Evolutionary conservation across 2,113 vertebrate genomes (phyloP).

Genomic region (Smithornis capensis): DNA sequence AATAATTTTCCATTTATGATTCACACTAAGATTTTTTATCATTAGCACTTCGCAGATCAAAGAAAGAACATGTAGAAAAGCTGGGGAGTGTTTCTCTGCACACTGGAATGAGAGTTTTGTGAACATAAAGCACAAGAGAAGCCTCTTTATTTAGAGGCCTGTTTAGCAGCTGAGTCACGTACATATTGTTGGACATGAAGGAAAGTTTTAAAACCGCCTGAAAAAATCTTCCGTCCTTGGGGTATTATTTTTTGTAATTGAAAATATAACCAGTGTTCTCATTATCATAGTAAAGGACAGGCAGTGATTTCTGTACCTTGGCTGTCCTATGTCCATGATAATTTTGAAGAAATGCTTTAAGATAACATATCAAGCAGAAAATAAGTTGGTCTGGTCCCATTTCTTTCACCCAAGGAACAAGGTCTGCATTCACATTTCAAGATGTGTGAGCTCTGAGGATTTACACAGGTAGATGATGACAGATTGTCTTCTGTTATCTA

Average conservation of each 20-base stretch:
- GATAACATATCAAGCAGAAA: background rate
- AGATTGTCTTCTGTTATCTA: background rate
- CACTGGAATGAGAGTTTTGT: constrained; percentile 41
- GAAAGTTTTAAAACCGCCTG: constrained; percentile 41
- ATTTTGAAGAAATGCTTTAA: background rate
- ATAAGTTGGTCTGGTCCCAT: background rate
- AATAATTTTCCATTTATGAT: constrained; percentile 33
- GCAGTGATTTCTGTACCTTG: background rate
- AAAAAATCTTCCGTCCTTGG: background rate
- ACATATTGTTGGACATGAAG: constrained; percentile 36
- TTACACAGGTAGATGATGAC: background rate
- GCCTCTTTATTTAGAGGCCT: constrained; percentile 63
- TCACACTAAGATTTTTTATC: background rate
- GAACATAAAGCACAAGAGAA: constrained; percentile 55
- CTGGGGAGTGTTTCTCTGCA: constrained; percentile 44
- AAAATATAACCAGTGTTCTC: background rate
- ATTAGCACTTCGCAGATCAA: constrained; percentile 30
- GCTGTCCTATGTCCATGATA: background rate
- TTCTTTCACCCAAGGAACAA: background rate
- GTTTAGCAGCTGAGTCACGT: constrained; percentile 67
- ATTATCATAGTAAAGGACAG: background rate
- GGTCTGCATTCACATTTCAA: background rate
- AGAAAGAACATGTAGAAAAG: constrained; percentile 51
- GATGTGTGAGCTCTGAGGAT: background rate
- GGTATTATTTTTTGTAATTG: background rate